A percentile compares a stretch with the other conserved stretches of the same genome.
Evolutionary conservation across 1,140 invertebrate genomes (phyloP).

Genomic region (Drosophila dunni): DNA sequence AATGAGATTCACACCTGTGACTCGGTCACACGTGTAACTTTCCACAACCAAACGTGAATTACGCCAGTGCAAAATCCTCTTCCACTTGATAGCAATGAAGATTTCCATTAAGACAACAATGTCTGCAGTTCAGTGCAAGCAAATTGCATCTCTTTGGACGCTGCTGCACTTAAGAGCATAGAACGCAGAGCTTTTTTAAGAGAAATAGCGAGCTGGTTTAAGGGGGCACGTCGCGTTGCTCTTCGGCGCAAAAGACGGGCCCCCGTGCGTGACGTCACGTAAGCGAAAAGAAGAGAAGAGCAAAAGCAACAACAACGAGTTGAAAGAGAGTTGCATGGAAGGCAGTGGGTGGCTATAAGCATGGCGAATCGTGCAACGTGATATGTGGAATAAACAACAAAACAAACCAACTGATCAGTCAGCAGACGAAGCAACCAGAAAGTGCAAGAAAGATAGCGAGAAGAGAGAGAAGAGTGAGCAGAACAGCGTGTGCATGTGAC

Average conservation of each 20-base stretch:
- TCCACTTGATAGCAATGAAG: neutral
- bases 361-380: slow-evolving; percentile 63
- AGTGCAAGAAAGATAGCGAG: neutral
- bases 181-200: slow-evolving; percentile 4
- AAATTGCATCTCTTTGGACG: slow-evolving; percentile 4
- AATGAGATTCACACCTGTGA: slow-evolving; percentile 62
- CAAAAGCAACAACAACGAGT: slow-evolving; percentile 12
- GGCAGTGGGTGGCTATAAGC: neutral
- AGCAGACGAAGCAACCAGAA: slow-evolving; percentile 6
- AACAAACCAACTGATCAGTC: slow-evolving; percentile 4
- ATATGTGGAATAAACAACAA: slow-evolving; percentile 32
- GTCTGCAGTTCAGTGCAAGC: neutral
- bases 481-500: slow-evolving; percentile 55
- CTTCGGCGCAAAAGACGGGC: slow-evolving; percentile 54
- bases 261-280: slow-evolving; percentile 80
- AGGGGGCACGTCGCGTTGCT: slow-evolving; percentile 68
- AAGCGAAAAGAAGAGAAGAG: slow-evolving; percentile 40
- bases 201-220: slow-evolving; percentile 54
- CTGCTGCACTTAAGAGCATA: slow-evolving; percentile 37
- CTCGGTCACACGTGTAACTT: slow-evolving; percentile 69
- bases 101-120: slow-evolving; percentile 25
- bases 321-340: slow-evolving; percentile 49
- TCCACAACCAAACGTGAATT: slow-evolving; percentile 40
- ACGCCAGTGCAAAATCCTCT: slow-evolving; percentile 2
- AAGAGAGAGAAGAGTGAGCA: neutral